Evolutionary conservation across 2,888 invertebrate genomes (phyloP), one percentile per base, ranked within the genome.

Genomic region (Mellilla xanthometata): DNA sequence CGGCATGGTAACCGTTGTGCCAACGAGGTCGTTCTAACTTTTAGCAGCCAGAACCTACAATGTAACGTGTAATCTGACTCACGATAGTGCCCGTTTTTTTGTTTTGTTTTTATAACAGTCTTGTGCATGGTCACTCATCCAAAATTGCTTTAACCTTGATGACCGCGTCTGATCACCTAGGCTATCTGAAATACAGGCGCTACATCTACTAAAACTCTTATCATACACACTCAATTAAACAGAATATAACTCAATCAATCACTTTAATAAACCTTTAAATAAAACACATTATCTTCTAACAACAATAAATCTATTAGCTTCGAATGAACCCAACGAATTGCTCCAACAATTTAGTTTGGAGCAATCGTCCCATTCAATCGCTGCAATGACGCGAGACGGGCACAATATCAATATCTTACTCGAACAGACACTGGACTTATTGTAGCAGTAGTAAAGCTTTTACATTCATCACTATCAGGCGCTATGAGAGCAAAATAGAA

Each of bases 401-500:
- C 42, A 49, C 54, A 54, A 54, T 57, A 57, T 54, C 57, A 57
- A 57, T 57, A 51, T 48, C 56, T 49, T 43, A 19, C 35, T 49
- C 32, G 36, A 39, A 38, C 38, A 24, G 32, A 28, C 36, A 2
- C 12, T 36, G 5, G 15, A 24, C n/a, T n/a, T n/a, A n/a, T n/a
- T n/a, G n/a, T 4, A 0, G 8, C 47, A 47, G 47, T 47, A 28
- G 11, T 12, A 0, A 24, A 47, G 36, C 24, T 47, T 31, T 5
- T 19, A 1, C 1, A 1, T 7, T 2, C 8, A 24, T n/a, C 4
- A 24, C 24, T 5, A 23, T 8, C 24, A 24, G 4, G n/a, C n/a
- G n/a, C n/a, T n/a, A n/a, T n/a, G n/a, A n/a, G n/a, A n/a, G n/a
- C n/a, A n/a, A n/a, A n/a, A n/a, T n/a, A n/a, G n/a, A n/a, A n/a